Evolutionary conservation across 2,888 invertebrate species (phyloP).

Genomic region (Kryphioiulus occultus): DNA sequence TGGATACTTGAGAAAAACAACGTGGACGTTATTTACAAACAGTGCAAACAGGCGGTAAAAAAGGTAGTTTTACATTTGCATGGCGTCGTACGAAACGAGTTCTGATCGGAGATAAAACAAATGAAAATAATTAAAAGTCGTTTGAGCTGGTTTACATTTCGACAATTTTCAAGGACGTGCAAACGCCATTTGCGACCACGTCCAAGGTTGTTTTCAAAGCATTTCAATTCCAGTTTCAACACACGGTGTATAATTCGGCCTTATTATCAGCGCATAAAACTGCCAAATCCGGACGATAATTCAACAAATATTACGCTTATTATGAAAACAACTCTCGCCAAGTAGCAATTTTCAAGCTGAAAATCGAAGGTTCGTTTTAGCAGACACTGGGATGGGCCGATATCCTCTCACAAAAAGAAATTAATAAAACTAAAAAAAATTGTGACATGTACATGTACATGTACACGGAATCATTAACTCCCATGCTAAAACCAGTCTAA

Average conservation of each 20-base stretch:
- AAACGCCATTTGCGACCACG: neutral
- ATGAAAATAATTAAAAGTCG: conserved; percentile 12
- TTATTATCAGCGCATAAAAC: neutral
- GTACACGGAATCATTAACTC: too few species aligned
- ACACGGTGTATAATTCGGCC: neutral
- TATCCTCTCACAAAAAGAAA: too few species aligned
- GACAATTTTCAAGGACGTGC: neutral
- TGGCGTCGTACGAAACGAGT: neutral
- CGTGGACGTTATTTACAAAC: neutral
- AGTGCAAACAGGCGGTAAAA: neutral
- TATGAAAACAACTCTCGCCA: neutral
- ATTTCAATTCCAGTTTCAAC: neutral
- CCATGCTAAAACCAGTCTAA: too few species aligned
- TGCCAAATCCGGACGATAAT: neutral
- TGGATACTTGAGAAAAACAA: neutral
- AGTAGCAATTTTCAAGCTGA: neutral
- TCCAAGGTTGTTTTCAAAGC: neutral
- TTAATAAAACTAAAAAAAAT: too few species aligned
- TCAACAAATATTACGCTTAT: neutral
- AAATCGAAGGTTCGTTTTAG: neutral
- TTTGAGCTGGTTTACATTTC: conserved; percentile 8
- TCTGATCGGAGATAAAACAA: neutral
- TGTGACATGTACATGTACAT: too few species aligned
- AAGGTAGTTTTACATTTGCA: neutral
- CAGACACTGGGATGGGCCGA: neutral